phyloP scores from a whole-genome alignment of 1,140 invertebrate genomes.

The Wiebesia pumilae region DNA sequence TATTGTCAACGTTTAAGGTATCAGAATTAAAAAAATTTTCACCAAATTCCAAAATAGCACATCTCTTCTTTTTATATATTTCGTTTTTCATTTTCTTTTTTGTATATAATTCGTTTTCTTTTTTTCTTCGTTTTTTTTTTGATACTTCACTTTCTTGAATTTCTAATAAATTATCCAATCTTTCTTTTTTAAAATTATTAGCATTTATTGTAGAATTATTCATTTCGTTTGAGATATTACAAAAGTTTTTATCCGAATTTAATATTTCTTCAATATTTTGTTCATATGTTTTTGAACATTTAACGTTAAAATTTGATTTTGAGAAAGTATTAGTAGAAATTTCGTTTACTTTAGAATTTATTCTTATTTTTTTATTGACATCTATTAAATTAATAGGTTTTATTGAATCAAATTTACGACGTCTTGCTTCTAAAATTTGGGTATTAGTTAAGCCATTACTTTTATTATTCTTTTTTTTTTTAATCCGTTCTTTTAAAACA shows the following conservation, averaged over 20 bases:
- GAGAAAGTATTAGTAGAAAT: no score
- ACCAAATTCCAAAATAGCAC: not conserved
- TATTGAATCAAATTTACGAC: not conserved
- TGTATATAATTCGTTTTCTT: not conserved
- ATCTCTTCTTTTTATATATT: not conserved
- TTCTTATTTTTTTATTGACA: not conserved
- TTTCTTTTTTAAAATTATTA: not conserved
- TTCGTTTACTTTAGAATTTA: not conserved
- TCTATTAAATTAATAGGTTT: not conserved
- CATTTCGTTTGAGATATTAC: not conserved
- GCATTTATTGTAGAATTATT: not conserved
- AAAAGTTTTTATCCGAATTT: not conserved
- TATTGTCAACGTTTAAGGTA: not conserved
- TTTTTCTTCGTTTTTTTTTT: not conserved
- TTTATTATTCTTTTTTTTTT: not conserved
- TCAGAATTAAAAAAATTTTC: not conserved
- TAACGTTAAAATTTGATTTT: not conserved
- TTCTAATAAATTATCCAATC: not conserved
- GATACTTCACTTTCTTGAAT: conserved; percentile 1
- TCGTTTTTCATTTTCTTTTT: not conserved
- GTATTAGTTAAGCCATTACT: not conserved
- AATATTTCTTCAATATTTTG: not conserved
- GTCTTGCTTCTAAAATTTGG: not conserved
- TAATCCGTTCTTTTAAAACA: not conserved
- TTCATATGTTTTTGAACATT: not conserved